Evolutionary conservation across 30 jellyfish, hydroid and myxozoan species (phyloP).

Genomic region (Aurelia aurita complex sp. Pacific): DNA sequence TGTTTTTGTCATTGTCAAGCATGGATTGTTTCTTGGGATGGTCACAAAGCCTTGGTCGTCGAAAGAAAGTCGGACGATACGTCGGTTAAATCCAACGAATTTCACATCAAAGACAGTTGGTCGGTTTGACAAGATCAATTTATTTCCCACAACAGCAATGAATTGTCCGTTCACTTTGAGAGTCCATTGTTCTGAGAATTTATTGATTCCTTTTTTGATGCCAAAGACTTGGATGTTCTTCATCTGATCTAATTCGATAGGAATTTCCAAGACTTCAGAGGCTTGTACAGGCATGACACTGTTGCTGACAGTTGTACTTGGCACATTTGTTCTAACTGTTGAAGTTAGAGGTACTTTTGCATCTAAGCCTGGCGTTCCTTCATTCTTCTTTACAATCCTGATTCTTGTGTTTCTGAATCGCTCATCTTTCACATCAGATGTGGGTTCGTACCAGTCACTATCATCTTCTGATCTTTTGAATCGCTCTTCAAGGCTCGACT

Average conservation of each 20-base stretch:
- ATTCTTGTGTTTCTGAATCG: too few species aligned
- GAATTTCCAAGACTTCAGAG: constrained; percentile 4
- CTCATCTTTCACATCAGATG: too few species aligned
- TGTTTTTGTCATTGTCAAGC: constrained; percentile 17
- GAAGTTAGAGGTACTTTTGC: neutral
- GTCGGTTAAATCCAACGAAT: constrained; percentile 52
- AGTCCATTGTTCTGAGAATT: constrained; percentile 52
- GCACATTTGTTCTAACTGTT: too few species aligned
- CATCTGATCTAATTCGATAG: constrained; percentile 50
- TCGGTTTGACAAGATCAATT: constrained; percentile 26
- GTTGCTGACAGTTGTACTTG: too few species aligned
- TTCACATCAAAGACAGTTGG: constrained; percentile 53
- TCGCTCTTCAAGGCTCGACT: too few species aligned
- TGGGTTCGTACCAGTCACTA: too few species aligned
- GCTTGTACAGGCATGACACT: too few species aligned
- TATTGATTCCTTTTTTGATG: neutral
- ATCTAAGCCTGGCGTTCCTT: neutral
- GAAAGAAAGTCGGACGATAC: constrained; percentile 31
- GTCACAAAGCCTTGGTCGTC: constrained; percentile 52
- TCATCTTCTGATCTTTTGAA: too few species aligned
- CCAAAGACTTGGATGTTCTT: constrained; percentile 41
- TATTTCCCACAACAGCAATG: constrained; percentile 26
- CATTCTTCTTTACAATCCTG: too few species aligned
- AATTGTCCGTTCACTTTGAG: constrained; percentile 56
- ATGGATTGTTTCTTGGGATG: constrained; percentile 14